These are phyloP conservation scores for Oreohelix idahoensis DNA, from an alignment of 1,140 invertebrate genomes.

Conservation along the genomic window DNA sequence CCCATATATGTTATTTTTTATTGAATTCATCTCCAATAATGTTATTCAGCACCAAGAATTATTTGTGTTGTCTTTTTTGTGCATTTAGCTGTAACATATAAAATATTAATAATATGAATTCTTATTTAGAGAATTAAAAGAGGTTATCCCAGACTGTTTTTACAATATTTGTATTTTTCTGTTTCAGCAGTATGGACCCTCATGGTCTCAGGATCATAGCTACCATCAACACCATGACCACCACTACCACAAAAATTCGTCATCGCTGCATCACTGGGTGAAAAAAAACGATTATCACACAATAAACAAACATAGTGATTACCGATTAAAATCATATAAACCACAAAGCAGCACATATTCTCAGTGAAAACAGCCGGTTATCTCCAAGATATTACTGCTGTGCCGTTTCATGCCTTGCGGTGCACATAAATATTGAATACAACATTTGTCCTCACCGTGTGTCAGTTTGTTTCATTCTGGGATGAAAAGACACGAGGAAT, in stretches of 20 bases:
- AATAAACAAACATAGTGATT: background rate
- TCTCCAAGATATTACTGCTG: background rate
- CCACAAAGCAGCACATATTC: background rate
- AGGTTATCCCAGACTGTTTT: too few species aligned
- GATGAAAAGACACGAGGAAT: too few species aligned
- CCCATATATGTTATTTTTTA: too few species aligned
- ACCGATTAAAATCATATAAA: background rate
- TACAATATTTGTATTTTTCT: background rate
- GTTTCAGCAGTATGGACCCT: background rate
- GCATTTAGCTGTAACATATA: too few species aligned
- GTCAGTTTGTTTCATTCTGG: too few species aligned
- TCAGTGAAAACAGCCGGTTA: background rate
- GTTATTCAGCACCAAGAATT: too few species aligned
- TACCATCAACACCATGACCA: conserved; percentile 21
- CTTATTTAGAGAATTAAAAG: too few species aligned
- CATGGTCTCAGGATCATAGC: conserved; percentile 23
- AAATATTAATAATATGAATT: too few species aligned
- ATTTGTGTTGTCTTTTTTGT: too few species aligned
- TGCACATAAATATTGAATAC: too few species aligned
- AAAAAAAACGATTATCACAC: background rate
- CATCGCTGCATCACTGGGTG: background rate
- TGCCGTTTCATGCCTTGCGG: background rate
- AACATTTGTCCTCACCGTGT: too few species aligned
- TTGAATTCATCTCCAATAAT: too few species aligned
- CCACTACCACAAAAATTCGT: conserved; percentile 23